Conservation (phyloP, 2,888 invertebrate species). For the Cheilosia variabilis region DNA sequence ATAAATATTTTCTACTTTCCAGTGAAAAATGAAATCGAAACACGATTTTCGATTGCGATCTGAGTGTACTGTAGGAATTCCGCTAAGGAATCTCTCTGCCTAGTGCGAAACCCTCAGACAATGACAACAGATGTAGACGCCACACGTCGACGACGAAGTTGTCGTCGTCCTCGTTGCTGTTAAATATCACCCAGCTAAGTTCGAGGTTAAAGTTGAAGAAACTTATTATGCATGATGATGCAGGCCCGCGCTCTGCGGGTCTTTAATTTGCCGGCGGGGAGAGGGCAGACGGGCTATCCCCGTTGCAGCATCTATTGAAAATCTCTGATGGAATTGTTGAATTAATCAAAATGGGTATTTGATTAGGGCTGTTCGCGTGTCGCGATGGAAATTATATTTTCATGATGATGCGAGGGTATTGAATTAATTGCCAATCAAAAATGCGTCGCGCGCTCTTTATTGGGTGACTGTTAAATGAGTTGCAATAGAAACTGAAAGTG, state of each 20-base stretch:
- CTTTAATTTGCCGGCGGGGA: constrained; percentile 40
- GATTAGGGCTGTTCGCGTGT: constrained; percentile 53
- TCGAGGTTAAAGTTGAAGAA: constrained; percentile 74
- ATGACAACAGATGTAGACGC: constrained; percentile 67
- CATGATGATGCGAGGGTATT: constrained; percentile 7
- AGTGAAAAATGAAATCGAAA: constrained; percentile 73
- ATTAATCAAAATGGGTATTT: constrained; percentile 67
- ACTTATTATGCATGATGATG: constrained; percentile 66
- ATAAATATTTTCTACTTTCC: constrained; percentile 68
- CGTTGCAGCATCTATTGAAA: constrained; percentile 1
- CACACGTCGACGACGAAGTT: constrained; percentile 56
- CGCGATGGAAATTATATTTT: constrained; percentile 6
- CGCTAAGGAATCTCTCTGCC: constrained; percentile 36
- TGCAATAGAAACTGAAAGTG: constrained; percentile 28
- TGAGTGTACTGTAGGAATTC: constrained; percentile 38
- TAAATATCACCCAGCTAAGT: constrained; percentile 45
- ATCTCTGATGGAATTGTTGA: constrained; percentile 49
- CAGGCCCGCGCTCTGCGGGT: constrained; percentile 54
- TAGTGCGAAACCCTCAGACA: constrained; percentile 57
- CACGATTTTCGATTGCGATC: constrained; percentile 73
- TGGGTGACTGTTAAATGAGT: not conserved
- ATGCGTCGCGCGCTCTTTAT: constrained; percentile 18
- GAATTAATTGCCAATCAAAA: constrained; percentile 39
- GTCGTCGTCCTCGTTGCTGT: constrained; percentile 36
- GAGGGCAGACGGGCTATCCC: not conserved